Evolutionary conservation across 2,113 vertebrate genomes (phyloP), one percentile per base, ranked within the genome.

Genomic region (Astatotilapia flaviijosephi): DNA sequence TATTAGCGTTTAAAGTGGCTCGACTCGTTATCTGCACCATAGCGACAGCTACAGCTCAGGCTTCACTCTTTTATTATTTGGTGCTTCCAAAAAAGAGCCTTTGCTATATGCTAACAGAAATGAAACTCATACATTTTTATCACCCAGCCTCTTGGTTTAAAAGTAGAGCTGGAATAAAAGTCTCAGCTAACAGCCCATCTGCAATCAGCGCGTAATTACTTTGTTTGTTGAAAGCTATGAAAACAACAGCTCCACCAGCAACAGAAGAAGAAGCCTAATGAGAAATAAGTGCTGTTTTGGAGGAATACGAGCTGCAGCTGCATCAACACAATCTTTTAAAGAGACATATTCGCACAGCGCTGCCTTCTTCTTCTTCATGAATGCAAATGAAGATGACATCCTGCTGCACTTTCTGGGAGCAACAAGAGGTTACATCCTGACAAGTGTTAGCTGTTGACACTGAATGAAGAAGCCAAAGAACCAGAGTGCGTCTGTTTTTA

Each of bases 241-340:
- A 80, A 89, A 35, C 73, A 42, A 12, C 73, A 73, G 26, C 33
- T 53, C 51, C 73, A 79, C 26, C 28, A 54, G 49, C 31, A 15
- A 6, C 1, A 23, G 19, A 42, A 80, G 56, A 83, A 68, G 86
- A 9, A 47, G 55, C 8, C 5, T 75, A 28, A 82, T 82, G 79
- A 58, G 42, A 51, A 70, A 13, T 5, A 79, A 47, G 45, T 45
- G 60, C 8, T 70, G 84, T 33, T 68, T 13, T 73, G 62, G 75
- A 85, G 47, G 15, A 45, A 45, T 21, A 5, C 2, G 47, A 82
- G 85, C 53, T 82, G 53, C 79, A 86, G 62, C 49, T 81, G 49
- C 79, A 45, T 68, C 58, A 42, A 42, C 35, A 6, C 10, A 4
- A 35, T 35, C 33, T 45, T 65, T 58, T 82, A 65, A 65, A n/a